Evolutionary conservation across 2,888 invertebrate genomes (phyloP), one percentile per base, ranked within the genome.

Genomic region (Epirrhoe tristata): DNA sequence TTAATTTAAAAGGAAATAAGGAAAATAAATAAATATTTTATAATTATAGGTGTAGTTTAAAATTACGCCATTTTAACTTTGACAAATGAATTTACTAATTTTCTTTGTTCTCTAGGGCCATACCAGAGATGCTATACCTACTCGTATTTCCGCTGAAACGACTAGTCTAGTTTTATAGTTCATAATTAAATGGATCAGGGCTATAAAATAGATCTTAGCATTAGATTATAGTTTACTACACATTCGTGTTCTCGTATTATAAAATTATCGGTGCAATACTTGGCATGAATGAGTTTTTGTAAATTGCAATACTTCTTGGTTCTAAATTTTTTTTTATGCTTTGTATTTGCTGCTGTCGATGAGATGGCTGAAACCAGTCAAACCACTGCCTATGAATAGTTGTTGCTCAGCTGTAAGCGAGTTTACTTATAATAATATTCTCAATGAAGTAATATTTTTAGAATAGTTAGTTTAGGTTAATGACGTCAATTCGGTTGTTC

Each of bases 301-400:
- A 59, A 58, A 62, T 69, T 69, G 69, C 59, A 62, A 66, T 67
- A 64, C 66, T 63, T 71, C 66, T 68, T 66, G 53, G 71, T 66
- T 69, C 46, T 67, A 67, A 63, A 73, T 70, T 48, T 51, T 54
- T 72, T 59, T 74, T 84, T 83, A 81, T 86, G 81, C 80, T 84
- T 77, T 70, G 78, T 82, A 72, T 70, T 66, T 73, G 79, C 74
- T 10, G 64, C 64, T 68, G 55, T 58, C 39, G 32, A 8, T 14
- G 17, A 32, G 62, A 74, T 79, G 81, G 82, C 79, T 78, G 58
- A 64, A 86, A 92, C 91, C 91, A 92, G 91, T 91, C 83, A 85
- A 80, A 65, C 82, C 91, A 92, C 91, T 92, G 91, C 91, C 91
- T 71, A 69, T 70, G 17, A 8, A 54, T 57, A 67, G 61, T 58